Percentiles rank a stretch among this genome's conserved stretches.
Conservation (phyloP, 2,113 vertebrate species). For the Tetrax tetrax region DNA sequence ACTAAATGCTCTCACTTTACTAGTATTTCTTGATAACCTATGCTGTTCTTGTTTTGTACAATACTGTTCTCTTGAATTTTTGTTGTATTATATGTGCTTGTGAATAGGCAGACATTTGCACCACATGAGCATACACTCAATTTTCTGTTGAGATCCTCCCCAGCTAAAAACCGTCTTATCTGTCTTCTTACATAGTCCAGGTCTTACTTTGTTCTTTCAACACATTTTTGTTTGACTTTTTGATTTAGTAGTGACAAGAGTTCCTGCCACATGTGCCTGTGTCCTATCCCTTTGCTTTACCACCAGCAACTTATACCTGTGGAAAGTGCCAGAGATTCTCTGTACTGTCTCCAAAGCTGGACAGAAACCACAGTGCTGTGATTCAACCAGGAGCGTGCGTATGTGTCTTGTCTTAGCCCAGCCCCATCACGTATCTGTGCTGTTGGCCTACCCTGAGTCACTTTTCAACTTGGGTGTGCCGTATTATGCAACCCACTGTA, state of each 20-base stretch:
- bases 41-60: background rate
- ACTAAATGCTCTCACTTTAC: background rate
- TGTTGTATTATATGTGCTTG: background rate
- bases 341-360: background rate
- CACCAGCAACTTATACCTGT: background rate
- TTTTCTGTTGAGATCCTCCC: background rate
- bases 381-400: background rate
- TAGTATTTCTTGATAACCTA: background rate
- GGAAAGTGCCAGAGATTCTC: background rate
- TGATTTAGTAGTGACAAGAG: background rate
- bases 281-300: background rate
- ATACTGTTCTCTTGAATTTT: background rate
- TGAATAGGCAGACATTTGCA: background rate
- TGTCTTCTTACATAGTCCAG: background rate
- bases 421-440: background rate
- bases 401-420: background rate
- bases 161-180: background rate
- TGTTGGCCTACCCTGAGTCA: background rate
- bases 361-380: background rate
- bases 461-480: background rate
- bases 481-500: background rate
- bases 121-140: rapidly evolving
- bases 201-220: background rate
- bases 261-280: background rate
- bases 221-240: background rate